Evolutionary conservation across 2,113 vertebrate genomes (phyloP).

Genomic region (Campylomormyrus numenius): DNA sequence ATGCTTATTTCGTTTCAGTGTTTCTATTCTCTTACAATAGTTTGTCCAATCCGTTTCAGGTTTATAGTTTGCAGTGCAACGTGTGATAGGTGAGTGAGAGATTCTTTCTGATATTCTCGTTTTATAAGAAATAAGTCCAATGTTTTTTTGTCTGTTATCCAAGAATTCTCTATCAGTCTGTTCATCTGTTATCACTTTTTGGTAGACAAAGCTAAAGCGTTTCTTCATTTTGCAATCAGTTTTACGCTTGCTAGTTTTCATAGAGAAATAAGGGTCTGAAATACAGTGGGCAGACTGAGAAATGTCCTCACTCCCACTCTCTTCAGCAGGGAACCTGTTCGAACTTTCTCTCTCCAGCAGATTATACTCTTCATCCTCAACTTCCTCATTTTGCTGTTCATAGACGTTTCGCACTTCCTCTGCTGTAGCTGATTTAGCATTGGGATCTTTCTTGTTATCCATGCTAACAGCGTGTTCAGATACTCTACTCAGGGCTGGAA

Average conservation of each 20-base stretch:
- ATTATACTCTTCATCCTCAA: neutral
- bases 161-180: conserved; percentile 5
- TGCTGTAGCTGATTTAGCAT: neutral
- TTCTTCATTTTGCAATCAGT: neutral
- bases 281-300: neutral
- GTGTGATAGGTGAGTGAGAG: neutral
- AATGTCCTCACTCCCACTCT: neutral
- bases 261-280: neutral
- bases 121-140: neutral
- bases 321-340: neutral
- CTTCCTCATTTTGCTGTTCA: neutral
- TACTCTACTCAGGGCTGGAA: neutral
- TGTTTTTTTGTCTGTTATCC: conserved; percentile 25
- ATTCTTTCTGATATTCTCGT: conserved; percentile 1
- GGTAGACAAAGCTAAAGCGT: neutral
- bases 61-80: neutral
- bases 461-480: conserved; percentile 9
- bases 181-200: conserved; percentile 11
- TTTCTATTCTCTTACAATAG: conserved; percentile 19
- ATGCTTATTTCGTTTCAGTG: neutral
- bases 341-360: neutral
- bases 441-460: neutral
- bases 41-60: conserved; percentile 24
- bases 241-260: neutral
- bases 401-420: neutral